Base-by-base conservation (phyloP, 1,140 invertebrate genomes). In the Rhizoglyphus robini region DNA sequence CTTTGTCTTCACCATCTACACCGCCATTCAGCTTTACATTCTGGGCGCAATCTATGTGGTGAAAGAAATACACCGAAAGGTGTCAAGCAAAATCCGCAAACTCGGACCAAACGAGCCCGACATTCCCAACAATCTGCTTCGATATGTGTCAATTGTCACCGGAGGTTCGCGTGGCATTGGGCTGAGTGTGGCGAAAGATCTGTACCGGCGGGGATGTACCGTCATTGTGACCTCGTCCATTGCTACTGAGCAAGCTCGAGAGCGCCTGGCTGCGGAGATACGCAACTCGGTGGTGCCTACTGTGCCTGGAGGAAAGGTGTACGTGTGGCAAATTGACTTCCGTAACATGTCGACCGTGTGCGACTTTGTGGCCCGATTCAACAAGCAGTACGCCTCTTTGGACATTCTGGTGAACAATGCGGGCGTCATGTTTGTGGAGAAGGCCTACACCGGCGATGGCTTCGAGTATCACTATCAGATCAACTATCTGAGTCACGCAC, bases 101-200 rank as follows among this genome's bases (percentile, higher is more conserved):
- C 49, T 64, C 23, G 23, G 30, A 3, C 11, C 36, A 32, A 36
- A 65, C 27, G 66, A 67, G 15, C 25, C 18, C 18, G 60, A 32
- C 18, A n/a, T 64, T 31, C 47, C 60, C 3, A 29, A 38, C 11
- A 38, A 23, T 20, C 30, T 63, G 8, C 23, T 23, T 8, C 23
- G 34, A 20, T 25, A 51, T n/a, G 66, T 67, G 23, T 30, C 48
- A 23, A 38, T 67, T 18, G 61, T 67, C 0, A 94, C 90, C 8
- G 91, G 90, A 64, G 90, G 90, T 13, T 83, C 86, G 30, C 77
- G 86, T 69, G 90, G 91, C 20, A 92, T 96, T 72, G 91, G 90
- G 18, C 77, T 80, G n/a, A 81, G 85, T 75, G 82, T 91, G 18
- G 84, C 88, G 13, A 84, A 84, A 74, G 84, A 85, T 74, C 76